A percentile compares a stretch with the other conserved stretches of the same genome.
Evolutionary conservation across 92 coral and sea anemone genomes (phyloP).

Genomic region (Epizoanthus fatuus): DNA sequence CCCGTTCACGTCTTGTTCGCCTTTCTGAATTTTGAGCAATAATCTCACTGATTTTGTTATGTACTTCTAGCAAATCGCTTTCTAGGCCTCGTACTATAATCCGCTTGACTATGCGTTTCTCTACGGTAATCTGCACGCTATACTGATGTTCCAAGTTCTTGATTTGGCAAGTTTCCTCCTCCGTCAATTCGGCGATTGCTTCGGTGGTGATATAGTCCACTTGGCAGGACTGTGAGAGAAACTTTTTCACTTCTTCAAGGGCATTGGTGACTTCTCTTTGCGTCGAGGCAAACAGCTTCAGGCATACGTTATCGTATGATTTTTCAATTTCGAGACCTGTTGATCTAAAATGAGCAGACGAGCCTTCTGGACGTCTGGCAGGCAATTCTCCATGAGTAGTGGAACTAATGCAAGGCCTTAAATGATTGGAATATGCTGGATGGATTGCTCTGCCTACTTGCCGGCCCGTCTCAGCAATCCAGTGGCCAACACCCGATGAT

Average conservation of each 20-base stretch:
- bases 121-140: conserved; percentile 20
- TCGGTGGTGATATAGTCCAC: conserved; percentile 8
- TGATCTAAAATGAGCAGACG: background rate
- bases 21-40: conserved; percentile 4
- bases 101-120: conserved; percentile 26
- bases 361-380: background rate
- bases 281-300: conserved; percentile 27
- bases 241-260: background rate
- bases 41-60: conserved; percentile 3
- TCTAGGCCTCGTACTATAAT: conserved; percentile 33
- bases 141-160: background rate
- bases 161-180: background rate
- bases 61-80: conserved; percentile 17
- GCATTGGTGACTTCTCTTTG: background rate
- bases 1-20: background rate
- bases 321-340: background rate
- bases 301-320: background rate
- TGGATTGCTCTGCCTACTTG: background rate
- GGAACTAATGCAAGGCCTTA: background rate
- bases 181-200: conserved; percentile 9
- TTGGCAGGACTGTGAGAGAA: conserved; percentile 6
- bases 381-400: background rate
- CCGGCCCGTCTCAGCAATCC: background rate
- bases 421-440: background rate
- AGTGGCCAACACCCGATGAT: background rate